Percentiles rank a stretch among this genome's conserved stretches.
These are phyloP conservation scores for Dryoscopus gambensis DNA, from an alignment of 2,113 vertebrate genomes.

Conservation along the genomic window DNA sequence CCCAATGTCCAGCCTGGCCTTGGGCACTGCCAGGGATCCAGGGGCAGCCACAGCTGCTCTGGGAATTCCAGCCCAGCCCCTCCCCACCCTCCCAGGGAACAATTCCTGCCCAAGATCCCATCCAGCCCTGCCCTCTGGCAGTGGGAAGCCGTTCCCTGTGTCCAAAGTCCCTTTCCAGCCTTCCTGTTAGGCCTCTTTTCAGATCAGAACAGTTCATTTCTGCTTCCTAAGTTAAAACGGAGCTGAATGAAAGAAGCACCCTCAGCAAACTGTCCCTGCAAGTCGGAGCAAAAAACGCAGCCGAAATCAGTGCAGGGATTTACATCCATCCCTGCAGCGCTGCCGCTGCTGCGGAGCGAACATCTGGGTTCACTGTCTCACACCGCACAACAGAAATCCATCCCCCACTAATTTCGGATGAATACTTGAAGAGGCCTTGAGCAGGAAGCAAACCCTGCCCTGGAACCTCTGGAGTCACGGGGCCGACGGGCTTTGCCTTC, in stretches of 20 bases:
- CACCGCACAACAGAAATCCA: not conserved
- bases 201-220: not conserved
- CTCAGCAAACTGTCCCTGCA: not conserved
- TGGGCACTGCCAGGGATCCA: not conserved
- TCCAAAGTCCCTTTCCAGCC: not conserved
- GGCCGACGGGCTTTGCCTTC: not conserved
- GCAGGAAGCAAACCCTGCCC: not conserved
- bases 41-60: not conserved
- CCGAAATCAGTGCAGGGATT: not conserved
- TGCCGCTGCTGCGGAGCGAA: not conserved
- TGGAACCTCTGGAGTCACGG: not conserved
- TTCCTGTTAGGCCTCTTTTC: not conserved
- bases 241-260: not conserved
- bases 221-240: not conserved
- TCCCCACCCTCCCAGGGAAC: not conserved
- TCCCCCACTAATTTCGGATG: not conserved
- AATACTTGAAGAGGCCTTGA: not conserved
- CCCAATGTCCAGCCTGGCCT: not conserved
- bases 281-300: not conserved
- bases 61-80: not conserved
- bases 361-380: conserved; percentile 32
- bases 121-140: not conserved
- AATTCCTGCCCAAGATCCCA: not conserved
- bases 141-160: not conserved
- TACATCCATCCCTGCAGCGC: not conserved